Evolutionary conservation across 2,888 invertebrate species (phyloP).

Genomic region (Augochlorella aurata): DNA sequence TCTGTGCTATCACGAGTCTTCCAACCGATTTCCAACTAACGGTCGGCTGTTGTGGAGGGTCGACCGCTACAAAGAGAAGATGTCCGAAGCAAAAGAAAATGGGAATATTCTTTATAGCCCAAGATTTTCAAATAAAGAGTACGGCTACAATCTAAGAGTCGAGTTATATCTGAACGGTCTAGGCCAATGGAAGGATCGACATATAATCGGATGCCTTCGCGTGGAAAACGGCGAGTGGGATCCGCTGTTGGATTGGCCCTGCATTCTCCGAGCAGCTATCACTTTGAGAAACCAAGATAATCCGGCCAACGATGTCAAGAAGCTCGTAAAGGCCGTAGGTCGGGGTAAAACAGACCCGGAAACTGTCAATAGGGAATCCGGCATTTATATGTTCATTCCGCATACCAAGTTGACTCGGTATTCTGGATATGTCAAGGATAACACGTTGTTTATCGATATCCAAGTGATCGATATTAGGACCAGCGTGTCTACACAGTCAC

Average conservation of each 20-base stretch:
- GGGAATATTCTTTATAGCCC: slow-evolving; percentile 87
- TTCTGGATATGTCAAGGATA: slow-evolving; percentile 84
- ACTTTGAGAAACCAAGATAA: slow-evolving; percentile 86
- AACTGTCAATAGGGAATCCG: slow-evolving; percentile 68
- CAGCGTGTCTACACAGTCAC: slow-evolving; percentile 45
- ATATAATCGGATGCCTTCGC: slow-evolving; percentile 87
- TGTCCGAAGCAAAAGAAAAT: slow-evolving; percentile 87
- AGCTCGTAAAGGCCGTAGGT: slow-evolving; percentile 73
- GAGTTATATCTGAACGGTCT: slow-evolving; percentile 88
- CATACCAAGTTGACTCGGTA: slow-evolving; percentile 85
- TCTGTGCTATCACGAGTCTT: slow-evolving; percentile 14
- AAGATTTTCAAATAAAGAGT: slow-evolving; percentile 87
- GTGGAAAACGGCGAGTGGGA: slow-evolving; percentile 89
- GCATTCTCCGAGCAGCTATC: slow-evolving; percentile 86
- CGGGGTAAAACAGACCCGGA: slow-evolving; percentile 49
- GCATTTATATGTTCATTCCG: slow-evolving; percentile 86
- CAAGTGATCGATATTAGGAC: slow-evolving; percentile 73
- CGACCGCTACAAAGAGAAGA: slow-evolving; percentile 85
- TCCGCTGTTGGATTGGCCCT: slow-evolving; percentile 88
- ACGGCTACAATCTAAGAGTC: slow-evolving; percentile 89
- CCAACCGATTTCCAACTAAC: slow-evolving; percentile 52
- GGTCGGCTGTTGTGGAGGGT: slow-evolving; percentile 89
- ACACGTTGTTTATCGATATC: slow-evolving; percentile 86
- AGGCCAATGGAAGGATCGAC: slow-evolving; percentile 90
- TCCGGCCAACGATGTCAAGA: slow-evolving; percentile 82